phyloP scores from a whole-genome alignment of 2,113 vertebrate species.

The Nothobranchius kuhntae region DNA sequence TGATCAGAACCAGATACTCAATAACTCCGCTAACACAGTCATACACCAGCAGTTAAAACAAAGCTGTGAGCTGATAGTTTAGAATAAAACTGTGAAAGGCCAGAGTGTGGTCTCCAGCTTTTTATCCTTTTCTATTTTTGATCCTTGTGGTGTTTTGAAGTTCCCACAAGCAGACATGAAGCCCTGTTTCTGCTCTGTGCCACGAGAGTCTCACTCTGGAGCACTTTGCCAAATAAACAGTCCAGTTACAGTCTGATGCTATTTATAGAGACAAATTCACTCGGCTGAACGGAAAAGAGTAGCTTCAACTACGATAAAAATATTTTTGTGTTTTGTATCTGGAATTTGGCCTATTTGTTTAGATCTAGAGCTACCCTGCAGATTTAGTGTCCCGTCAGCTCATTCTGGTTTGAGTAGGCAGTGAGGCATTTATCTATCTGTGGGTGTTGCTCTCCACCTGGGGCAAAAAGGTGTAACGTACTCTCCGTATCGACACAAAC shows the following conservation, averaged over 20 bases:
- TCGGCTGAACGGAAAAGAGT: not conserved
- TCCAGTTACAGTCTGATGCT: slow-evolving; percentile 21
- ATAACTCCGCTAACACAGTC: too few relatives aligned
- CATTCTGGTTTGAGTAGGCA: slow-evolving; percentile 4
- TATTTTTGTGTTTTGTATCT: slow-evolving; percentile 16
- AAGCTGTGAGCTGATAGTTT: not conserved
- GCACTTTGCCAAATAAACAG: slow-evolving; percentile 20
- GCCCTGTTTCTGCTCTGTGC: not conserved
- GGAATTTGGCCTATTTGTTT: slow-evolving; percentile 15
- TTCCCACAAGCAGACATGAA: slow-evolving; percentile 12
- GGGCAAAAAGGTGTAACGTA: slow-evolving; percentile 28
- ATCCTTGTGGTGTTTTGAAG: slow-evolving; percentile 7
- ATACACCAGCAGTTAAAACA: too few relatives aligned
- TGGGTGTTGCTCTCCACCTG: slow-evolving; percentile 30
- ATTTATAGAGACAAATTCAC: slow-evolving; percentile 25
- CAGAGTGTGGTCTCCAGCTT: not conserved
- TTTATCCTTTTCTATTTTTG: not conserved
- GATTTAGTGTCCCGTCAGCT: slow-evolving; percentile 7
- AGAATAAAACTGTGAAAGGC: not conserved
- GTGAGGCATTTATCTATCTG: slow-evolving; percentile 41
- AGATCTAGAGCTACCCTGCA: not conserved
- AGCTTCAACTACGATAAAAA: slow-evolving; percentile 13
- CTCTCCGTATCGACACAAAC: slow-evolving; percentile 53
- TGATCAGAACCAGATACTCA: too few relatives aligned
- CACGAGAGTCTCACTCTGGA: not conserved